Base-by-base conservation (phyloP, 1,140 invertebrate genomes). In the Cydia splendana region DNA sequence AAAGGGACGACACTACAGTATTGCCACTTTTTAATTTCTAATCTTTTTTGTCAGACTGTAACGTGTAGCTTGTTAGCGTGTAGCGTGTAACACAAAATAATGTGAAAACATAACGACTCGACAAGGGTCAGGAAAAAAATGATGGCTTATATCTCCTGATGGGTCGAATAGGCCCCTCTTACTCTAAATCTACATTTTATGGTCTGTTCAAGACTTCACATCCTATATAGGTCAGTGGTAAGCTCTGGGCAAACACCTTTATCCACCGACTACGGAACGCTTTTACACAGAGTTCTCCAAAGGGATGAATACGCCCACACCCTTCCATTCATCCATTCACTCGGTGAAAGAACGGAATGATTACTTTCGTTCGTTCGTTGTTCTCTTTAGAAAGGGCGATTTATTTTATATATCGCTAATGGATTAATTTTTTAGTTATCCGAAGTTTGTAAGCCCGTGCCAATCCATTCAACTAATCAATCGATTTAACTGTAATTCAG, bases 171-270 rank as follows among this genome's bases (percentile, higher is more conserved):
- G 20, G 57, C 57, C 57, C 53, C 15, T n/a, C 4, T 57, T 57
- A 18, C 53, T 57, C n/a, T 18, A 57, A 57, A 62, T 62, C 57
- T 62, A 24, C 18, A 18, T 38, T 71, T 45, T 42, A 71, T 38
- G 67, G 67, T 42, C 65, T 65, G 65, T 69, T 42, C n/a, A 30
- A 71, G 57, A 42, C 34, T 2, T 9, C 65, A 34, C 28, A 10
- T n/a, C 15, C 15, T 71, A 71, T 38, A 71, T 71, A 71, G 67
- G 67, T 71, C 67, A 71, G 67, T 42, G 67, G 65, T 71, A 71
- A 71, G 67, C 67, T 71, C 67, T 38, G 67, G 67, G 67, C 67
- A 71, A 71, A 71, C 67, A 71, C 67, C 67, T 71, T 42, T 71
- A 71, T 71, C 34, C 34, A 42, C 34, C 34, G 67, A 71, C 67